Conservation (phyloP, 1,140 invertebrate genomes). For the Druon quercuslanigerum region DNA sequence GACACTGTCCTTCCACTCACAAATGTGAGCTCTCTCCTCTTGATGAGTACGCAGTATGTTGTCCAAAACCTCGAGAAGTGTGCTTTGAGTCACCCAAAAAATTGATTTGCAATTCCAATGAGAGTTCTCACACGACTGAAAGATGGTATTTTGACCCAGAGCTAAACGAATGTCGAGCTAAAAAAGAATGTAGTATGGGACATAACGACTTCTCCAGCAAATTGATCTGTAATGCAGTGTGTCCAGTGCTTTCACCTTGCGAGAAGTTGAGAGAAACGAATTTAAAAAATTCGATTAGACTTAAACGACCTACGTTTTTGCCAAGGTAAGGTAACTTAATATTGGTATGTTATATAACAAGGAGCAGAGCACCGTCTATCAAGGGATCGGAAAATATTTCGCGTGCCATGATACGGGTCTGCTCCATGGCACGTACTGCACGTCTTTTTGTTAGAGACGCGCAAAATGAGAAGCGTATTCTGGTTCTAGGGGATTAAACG, state of each 20-base stretch:
- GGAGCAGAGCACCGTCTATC: too few relatives aligned
- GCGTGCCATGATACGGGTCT: too few relatives aligned
- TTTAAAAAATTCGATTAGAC: conserved; percentile 80
- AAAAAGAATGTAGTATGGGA: conserved; percentile 86
- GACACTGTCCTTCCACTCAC: conserved; percentile 87
- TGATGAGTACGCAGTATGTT: conserved; percentile 87
- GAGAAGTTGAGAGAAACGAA: conserved; percentile 87
- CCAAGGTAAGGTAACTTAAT: conserved; percentile 72
- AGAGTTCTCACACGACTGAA: conserved; percentile 64
- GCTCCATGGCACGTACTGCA: too few relatives aligned
- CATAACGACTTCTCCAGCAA: conserved; percentile 93
- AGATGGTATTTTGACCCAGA: conserved; percentile 88
- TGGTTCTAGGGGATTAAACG: too few relatives aligned
- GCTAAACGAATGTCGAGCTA: conserved; percentile 83
- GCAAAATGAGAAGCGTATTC: too few relatives aligned
- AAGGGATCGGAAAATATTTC: too few relatives aligned
- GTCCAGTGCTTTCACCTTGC: conserved; percentile 88
- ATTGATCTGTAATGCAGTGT: conserved; percentile 87
- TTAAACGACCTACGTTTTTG: conserved; percentile 81
- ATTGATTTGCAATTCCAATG: conserved; percentile 70
- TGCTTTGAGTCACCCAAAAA: conserved; percentile 82
- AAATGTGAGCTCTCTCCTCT: conserved; percentile 89
- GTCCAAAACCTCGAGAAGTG: conserved; percentile 89
- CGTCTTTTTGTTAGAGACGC: too few relatives aligned
- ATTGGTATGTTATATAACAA: too few relatives aligned